Conservation (phyloP, 1,140 invertebrate genomes). For the Drosophila repleta region DNA sequence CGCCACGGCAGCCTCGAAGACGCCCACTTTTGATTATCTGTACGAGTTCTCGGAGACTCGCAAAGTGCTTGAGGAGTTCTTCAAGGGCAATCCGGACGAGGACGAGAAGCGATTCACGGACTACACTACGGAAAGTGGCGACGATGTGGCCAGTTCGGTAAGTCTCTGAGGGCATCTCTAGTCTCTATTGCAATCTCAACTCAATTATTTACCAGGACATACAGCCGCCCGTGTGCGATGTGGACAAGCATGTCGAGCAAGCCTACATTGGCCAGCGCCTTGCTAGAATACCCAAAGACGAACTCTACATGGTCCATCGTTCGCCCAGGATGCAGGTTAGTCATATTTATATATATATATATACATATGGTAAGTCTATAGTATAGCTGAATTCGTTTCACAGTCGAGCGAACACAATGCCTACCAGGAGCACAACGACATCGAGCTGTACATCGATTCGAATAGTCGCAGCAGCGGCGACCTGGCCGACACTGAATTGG, state of each 20-base stretch:
- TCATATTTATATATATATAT: not conserved
- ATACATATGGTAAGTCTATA: no score
- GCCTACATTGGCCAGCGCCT: conserved; percentile 81
- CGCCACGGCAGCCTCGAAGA: conserved; percentile 61
- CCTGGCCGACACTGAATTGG: conserved; percentile 76
- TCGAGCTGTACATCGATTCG: conserved; percentile 81
- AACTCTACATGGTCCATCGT: conserved; percentile 77
- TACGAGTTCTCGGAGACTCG: conserved; percentile 96
- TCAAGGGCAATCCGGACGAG: conserved; percentile 88
- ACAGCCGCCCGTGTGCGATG: conserved; percentile 42
- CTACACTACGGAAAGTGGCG: conserved; percentile 74
- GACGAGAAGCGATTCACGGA: conserved; percentile 85
- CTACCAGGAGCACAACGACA: conserved; percentile 80
- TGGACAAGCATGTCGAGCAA: conserved; percentile 66
- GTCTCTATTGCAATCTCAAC: not conserved
- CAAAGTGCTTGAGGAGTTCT: conserved; percentile 96
- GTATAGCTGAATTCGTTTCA: not conserved
- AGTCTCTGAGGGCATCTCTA: no score
- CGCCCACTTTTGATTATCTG: conserved; percentile 91
- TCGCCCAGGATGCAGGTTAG: conserved; percentile 75
- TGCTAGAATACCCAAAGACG: conserved; percentile 82
- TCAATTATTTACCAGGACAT: conserved; percentile 26
- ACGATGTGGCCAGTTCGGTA: conserved; percentile 74
- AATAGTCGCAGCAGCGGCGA: conserved; percentile 82
- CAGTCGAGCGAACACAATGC: conserved; percentile 49